Percentiles rank a stretch among this genome's conserved stretches.
These are phyloP conservation scores for Acanthoscelides obtectus DNA, from an alignment of 2,888 invertebrate genomes.

Conservation along the genomic window DNA sequence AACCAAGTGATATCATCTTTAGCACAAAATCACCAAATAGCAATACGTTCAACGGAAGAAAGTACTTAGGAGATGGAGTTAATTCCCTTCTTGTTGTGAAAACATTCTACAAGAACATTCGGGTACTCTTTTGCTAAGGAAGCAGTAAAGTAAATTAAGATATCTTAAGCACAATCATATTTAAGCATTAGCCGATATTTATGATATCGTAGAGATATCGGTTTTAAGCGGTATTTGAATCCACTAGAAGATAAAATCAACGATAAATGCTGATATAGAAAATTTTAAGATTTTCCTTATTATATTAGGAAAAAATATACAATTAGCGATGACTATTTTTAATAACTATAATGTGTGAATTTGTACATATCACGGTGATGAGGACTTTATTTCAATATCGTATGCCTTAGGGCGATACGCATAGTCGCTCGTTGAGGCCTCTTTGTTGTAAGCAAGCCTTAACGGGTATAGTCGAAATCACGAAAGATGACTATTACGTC, in stretches of 20 bases:
- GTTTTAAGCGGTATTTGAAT: neutral
- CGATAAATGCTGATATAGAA: neutral
- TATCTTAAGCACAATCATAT: neutral
- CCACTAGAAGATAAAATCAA: neutral
- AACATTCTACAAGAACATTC: neutral
- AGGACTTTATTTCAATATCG: neutral
- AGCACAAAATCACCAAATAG: conserved; percentile 54
- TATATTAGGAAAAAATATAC: neutral
- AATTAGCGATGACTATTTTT: neutral
- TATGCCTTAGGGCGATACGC: too few species aligned
- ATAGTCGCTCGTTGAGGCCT: too few species aligned
- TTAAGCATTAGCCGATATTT: neutral
- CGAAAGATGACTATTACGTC: too few species aligned
- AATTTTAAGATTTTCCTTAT: neutral
- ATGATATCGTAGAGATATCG: neutral
- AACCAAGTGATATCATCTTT: conserved; percentile 56
- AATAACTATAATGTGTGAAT: neutral
- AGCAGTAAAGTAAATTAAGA: neutral
- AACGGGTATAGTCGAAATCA: too few species aligned
- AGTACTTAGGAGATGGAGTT: neutral
- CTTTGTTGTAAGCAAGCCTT: too few species aligned
- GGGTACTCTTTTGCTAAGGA: neutral
- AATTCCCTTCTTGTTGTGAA: neutral
- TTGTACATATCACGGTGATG: neutral
- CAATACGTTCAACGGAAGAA: conserved; percentile 48